Conservation (phyloP, 2,888 invertebrate species). For the Cordilura impudica region DNA sequence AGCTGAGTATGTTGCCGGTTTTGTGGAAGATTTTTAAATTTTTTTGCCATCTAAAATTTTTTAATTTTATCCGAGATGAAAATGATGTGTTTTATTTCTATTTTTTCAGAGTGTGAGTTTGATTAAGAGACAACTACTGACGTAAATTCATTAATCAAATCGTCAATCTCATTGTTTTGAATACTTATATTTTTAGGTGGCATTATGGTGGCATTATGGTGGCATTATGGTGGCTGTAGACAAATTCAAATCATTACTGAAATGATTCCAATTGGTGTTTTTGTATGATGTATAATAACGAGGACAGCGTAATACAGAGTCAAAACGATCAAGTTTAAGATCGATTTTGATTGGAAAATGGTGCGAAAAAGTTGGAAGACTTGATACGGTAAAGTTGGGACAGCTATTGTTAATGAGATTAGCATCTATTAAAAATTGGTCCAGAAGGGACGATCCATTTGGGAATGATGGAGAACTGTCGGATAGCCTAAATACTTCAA, state of each 20-base stretch:
- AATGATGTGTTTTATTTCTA: neutral
- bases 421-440: neutral
- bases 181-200: neutral
- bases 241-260: neutral
- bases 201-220: too few species aligned
- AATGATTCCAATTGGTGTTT: neutral
- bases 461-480: neutral
- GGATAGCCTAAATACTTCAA: too few species aligned
- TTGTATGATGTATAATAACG: too few species aligned
- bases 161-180: neutral
- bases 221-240: neutral
- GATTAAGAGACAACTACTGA: neutral
- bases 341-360: neutral
- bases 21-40: neutral
- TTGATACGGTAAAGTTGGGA: neutral
- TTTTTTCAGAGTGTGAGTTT: neutral
- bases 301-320: neutral
- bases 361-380: neutral
- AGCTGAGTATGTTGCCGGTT: neutral
- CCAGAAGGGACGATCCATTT: neutral
- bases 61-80: neutral
- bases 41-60: neutral
- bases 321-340: neutral
- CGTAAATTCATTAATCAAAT: neutral
- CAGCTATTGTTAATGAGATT: neutral